A percentile compares a stretch with the other conserved stretches of the same genome.
phyloP scores from a whole-genome alignment of 2,888 invertebrate genomes.

The Pyrgus malvae region DNA sequence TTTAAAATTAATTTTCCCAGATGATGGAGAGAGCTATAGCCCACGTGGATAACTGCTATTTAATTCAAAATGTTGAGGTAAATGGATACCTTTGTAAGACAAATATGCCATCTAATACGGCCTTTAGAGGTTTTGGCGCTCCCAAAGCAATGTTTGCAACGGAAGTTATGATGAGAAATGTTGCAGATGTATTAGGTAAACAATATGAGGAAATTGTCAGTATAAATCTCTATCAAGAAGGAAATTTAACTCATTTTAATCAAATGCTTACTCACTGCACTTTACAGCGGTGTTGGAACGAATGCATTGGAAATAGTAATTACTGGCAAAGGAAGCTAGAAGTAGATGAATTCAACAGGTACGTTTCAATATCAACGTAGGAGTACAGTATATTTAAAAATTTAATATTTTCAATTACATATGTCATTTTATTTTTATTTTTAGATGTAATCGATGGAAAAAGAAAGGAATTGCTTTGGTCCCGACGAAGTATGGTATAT shows the following conservation, averaged over 20 bases:
- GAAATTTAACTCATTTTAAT: constrained; percentile 89
- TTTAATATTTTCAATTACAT: too few relatives aligned
- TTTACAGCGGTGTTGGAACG: constrained; percentile 87
- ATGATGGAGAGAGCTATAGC: constrained; percentile 89
- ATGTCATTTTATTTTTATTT: neutral
- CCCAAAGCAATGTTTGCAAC: constrained; percentile 94
- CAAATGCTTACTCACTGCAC: constrained; percentile 88
- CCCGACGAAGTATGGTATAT: constrained; percentile 89
- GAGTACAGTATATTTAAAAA: too few relatives aligned
- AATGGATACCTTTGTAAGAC: constrained; percentile 91
- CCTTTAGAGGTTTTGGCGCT: constrained; percentile 95
- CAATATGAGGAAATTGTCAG: constrained; percentile 84
- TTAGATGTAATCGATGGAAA: constrained; percentile 86
- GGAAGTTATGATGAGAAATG: constrained; percentile 89
- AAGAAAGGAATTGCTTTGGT: constrained; percentile 89
- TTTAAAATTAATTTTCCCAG: constrained; percentile 69
- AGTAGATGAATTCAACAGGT: constrained; percentile 87
- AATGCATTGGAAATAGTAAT: constrained; percentile 85
- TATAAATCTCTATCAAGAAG: constrained; percentile 90
- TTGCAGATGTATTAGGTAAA: constrained; percentile 85
- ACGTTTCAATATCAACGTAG: constrained; percentile 35
- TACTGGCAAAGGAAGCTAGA: constrained; percentile 82
- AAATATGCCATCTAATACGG: constrained; percentile 95
- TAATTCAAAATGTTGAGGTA: constrained; percentile 86
- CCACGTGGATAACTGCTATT: constrained; percentile 92